Evolutionary conservation across 2,113 vertebrate genomes (phyloP), one percentile per base, ranked within the genome.

Genomic region (Rallus limicola): DNA sequence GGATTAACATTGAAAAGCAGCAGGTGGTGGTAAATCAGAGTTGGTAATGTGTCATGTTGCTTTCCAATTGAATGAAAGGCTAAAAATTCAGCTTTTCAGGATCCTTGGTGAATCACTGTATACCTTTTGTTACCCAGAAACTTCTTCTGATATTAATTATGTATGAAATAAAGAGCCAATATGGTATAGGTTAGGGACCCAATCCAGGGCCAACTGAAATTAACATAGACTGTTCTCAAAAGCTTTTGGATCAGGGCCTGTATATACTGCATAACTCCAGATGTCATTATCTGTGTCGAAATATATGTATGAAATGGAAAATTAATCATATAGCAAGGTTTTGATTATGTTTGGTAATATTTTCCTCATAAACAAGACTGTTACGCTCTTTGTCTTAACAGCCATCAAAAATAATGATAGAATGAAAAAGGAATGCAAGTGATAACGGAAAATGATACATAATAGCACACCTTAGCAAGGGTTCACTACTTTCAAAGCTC

Each of bases 231-330:
- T 88, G 36, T 60, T 91, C 68, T 88, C 33, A 75, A 95, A 96
- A 92, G 52, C 63, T 81, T 72, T 95, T 91, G 96, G 82, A 86
- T 86, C 52, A 33, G 60, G 68, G 75, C 93, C 85, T 95, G 48
- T 90, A 63, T 70, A 46, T 38, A 40, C 72, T 93, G 56, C 62
- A 88, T 60, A 83, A 74, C 36, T 93, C 93, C 93, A 95, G 92
- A 95, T 95, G 90, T 93, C 80, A 81, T 94, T 93, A 81, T 95
- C 82, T 96, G 62, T 92, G 60, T 55, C 81, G 92, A 94, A 96
- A 90, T 88, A n/a, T 13, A 91, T 59, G 63, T 64, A 87, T 78
- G 72, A 89, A 92, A 75, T 71, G 79, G 92, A 81, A 85, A 96
- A 92, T 81, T 72, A 94, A 93, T 88, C 76, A 40, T 59, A 86